These are phyloP conservation scores for Nemapogon koenigi DNA, from an alignment of 2,888 invertebrate species.

Conservation along the genomic window DNA sequence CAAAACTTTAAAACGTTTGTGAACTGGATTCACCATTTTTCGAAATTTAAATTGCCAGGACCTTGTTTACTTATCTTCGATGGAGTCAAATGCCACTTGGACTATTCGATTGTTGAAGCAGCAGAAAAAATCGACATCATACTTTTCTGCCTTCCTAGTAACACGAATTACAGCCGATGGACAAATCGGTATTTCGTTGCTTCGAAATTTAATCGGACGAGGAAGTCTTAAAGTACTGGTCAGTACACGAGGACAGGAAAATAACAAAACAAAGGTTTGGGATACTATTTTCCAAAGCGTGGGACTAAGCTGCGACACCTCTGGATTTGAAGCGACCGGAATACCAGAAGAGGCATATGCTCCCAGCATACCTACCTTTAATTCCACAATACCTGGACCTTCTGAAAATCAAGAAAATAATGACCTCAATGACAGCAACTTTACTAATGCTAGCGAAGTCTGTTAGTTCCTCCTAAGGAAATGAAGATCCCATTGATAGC, in stretches of 20 bases:
- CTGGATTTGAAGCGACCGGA: slow-evolving; percentile 22
- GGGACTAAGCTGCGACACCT: slow-evolving; percentile 21
- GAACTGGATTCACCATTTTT: neutral
- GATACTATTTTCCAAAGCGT: slow-evolving; percentile 18
- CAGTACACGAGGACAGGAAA: slow-evolving; percentile 19
- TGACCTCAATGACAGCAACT: slow-evolving; percentile 7
- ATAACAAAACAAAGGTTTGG: slow-evolving; percentile 25
- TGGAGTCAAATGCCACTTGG: slow-evolving; percentile 20
- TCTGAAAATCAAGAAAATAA: slow-evolving; percentile 13
- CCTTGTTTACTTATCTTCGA: neutral
- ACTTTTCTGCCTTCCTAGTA: slow-evolving; percentile 26
- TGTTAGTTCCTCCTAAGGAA: slow-evolving; percentile 9
- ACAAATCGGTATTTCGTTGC: neutral
- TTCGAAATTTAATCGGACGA: neutral
- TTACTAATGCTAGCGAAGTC: slow-evolving; percentile 5
- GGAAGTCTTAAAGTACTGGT: slow-evolving; percentile 18
- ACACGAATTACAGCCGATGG: neutral
- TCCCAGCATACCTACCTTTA: slow-evolving; percentile 17
- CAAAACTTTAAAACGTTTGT: neutral
- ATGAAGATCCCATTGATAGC: slow-evolving; percentile 6
- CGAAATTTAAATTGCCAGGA: neutral
- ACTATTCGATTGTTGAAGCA: slow-evolving; percentile 22
- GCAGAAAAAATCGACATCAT: slow-evolving; percentile 22
- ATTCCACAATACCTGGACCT: slow-evolving; percentile 14
- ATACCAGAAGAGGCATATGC: slow-evolving; percentile 23